These are phyloP conservation scores for Archilochus colubris DNA, from an alignment of 2,113 vertebrate genomes.

Conservation along the genomic window DNA sequence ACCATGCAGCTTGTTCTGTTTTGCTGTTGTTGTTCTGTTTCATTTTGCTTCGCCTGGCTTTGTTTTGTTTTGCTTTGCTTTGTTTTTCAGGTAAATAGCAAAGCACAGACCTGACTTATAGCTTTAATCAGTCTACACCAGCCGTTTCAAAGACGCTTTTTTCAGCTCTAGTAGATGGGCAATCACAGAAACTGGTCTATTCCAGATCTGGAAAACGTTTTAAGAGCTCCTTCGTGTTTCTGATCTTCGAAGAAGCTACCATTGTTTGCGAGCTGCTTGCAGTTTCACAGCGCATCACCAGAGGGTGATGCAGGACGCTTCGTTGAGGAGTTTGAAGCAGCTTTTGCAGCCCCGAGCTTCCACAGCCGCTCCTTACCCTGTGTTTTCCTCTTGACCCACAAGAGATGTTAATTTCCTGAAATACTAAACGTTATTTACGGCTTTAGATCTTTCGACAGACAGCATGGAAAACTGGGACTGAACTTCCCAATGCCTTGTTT, in stretches of 20 bases:
- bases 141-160: not conserved
- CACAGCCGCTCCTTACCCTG: too few relatives aligned
- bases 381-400: not conserved
- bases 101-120: not conserved
- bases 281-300: slow-evolving; percentile 24
- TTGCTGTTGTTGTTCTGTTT: too few relatives aligned
- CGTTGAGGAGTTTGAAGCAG: not conserved
- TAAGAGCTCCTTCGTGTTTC: not conserved
- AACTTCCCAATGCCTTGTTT: not conserved
- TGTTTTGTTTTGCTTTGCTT: too few relatives aligned
- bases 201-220: not conserved
- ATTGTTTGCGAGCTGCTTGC: not conserved
- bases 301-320: slow-evolving; percentile 61
- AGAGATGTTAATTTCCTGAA: not conserved
- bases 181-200: not conserved
- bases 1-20: not conserved
- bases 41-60: too few relatives aligned
- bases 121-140: not conserved
- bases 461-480: not conserved
- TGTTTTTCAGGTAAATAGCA: not conserved
- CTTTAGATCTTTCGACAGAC: not conserved
- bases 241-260: fast-evolving
- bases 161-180: not conserved
- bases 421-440: not conserved
- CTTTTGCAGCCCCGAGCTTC: not conserved